Evolutionary conservation across 2,888 invertebrate genomes (phyloP).

Genomic region (Yponomeuta malinellus): DNA sequence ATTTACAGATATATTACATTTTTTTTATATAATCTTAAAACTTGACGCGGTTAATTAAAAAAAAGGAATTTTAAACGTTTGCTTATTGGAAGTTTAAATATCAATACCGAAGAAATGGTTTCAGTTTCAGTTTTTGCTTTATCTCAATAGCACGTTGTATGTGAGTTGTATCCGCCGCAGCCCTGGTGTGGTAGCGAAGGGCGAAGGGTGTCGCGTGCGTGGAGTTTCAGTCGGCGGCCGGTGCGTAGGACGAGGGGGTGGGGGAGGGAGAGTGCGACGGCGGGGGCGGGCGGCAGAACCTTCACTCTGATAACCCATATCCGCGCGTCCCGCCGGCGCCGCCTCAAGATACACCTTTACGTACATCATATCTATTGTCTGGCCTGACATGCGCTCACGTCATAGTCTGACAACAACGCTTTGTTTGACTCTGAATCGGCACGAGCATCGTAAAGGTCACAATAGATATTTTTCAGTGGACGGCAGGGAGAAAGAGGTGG

Average conservation of each 20-base stretch:
- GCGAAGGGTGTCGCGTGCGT: constrained; percentile 19
- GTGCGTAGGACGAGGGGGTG: constrained; percentile 22
- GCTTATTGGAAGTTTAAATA: no score
- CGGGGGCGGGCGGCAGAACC: constrained; percentile 35
- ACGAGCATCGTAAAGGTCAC: neutral
- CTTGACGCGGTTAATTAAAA: constrained; percentile 38
- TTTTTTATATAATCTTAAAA: constrained; percentile 13
- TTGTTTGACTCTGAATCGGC: neutral
- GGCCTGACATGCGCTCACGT: neutral
- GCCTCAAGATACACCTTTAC: constrained; percentile 22
- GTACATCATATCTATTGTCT: constrained; percentile 19
- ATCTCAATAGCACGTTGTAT: constrained; percentile 12
- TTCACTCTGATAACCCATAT: constrained; percentile 63
- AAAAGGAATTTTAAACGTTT: no score
- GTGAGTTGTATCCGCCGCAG: constrained; percentile 19
- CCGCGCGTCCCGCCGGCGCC: constrained; percentile 35
- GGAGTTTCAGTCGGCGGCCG: constrained; percentile 27
- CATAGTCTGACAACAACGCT: neutral
- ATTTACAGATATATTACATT: no score
- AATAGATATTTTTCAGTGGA: neutral
- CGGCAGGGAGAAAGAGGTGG: neutral
- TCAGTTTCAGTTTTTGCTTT: no score
- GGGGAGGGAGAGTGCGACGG: constrained; percentile 39
- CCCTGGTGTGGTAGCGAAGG: constrained; percentile 9
- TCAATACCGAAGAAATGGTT: no score